A percentile compares a stretch with the other conserved stretches of the same genome.
Evolutionary conservation across 1,140 invertebrate genomes (phyloP).

Genomic region (Drosophila triauraria): DNA sequence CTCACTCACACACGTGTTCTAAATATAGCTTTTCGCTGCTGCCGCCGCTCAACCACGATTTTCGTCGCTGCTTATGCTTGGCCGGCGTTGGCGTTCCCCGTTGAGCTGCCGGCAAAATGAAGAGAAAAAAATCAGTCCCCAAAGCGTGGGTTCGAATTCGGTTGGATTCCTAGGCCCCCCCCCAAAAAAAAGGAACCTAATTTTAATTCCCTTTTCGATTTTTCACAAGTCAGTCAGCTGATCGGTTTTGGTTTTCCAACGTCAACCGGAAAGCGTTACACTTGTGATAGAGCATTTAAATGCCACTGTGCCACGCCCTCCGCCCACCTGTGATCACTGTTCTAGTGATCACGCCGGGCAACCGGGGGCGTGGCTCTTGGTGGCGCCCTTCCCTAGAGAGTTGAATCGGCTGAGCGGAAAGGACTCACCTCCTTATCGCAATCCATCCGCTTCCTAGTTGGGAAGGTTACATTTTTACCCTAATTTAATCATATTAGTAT

Average conservation of each 20-base stretch:
- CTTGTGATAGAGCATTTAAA: conserved; percentile 81
- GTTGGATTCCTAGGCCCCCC: background rate
- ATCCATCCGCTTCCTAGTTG: conserved; percentile 76
- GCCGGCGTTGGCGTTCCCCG: conserved; percentile 47
- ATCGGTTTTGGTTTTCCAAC: conserved; percentile 59
- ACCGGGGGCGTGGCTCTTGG: conserved; percentile 59
- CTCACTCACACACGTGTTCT: conserved; percentile 28
- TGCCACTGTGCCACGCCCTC: conserved; percentile 64
- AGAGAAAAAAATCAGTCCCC: background rate
- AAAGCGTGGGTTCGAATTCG: conserved; percentile 47
- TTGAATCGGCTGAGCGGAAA: conserved; percentile 61
- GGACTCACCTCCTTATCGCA: background rate
- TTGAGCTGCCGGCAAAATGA: conserved; percentile 34
- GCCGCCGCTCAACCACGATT: conserved; percentile 32
- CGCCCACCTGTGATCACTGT: conserved; percentile 73
- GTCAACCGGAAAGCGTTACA: conserved; percentile 79
- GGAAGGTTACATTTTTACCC: conserved; percentile 68
- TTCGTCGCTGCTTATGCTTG: conserved; percentile 26
- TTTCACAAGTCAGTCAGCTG: conserved; percentile 84
- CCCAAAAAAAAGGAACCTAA: no score
- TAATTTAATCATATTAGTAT: conserved; percentile 9
- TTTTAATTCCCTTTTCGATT: background rate
- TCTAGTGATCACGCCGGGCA: conserved; percentile 72
- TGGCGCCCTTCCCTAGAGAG: conserved; percentile 80
- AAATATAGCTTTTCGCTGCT: conserved; percentile 52